phyloP scores from a whole-genome alignment of 23 tunicate species.

The Diplosoma virens region DNA sequence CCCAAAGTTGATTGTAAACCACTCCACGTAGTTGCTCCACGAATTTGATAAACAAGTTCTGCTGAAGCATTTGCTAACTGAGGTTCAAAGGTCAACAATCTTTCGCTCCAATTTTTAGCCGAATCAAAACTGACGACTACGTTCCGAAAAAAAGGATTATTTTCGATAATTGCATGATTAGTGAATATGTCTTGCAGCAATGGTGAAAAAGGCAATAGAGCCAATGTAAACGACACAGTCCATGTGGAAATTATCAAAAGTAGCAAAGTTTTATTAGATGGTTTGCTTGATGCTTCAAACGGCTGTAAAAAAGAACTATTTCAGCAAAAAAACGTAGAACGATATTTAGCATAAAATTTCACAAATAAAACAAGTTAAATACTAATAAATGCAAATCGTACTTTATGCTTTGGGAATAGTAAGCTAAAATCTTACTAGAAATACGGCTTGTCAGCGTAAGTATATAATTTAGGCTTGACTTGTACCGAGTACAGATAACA shows the following conservation, averaged over 20 bases:
- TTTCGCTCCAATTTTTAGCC: constrained; percentile 21
- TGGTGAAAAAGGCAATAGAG: constrained; percentile 30
- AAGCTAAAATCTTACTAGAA: too few species aligned
- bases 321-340: too few species aligned
- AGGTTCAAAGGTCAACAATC: constrained; percentile 8
- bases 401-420: too few species aligned
- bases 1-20: neutral
- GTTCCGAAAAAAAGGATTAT: constrained; percentile 25
- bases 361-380: too few species aligned
- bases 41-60: neutral
- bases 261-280: neutral
- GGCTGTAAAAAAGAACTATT: constrained; percentile 50
- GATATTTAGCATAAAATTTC: too few species aligned
- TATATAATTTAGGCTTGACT: too few species aligned
- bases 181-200: constrained; percentile 2
- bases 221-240: constrained; percentile 8
- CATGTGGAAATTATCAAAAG: constrained; percentile 7
- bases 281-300: constrained; percentile 27
- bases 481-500: too few species aligned
- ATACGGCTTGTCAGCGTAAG: too few species aligned
- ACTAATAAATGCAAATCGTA: too few species aligned
- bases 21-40: neutral
- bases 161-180: constrained; percentile 13
- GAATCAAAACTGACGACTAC: constrained; percentile 18
- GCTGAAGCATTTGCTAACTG: neutral